These are phyloP conservation scores for Thaleichthys pacificus DNA, from an alignment of 2,797 vertebrate genomes.

Conservation along the genomic window DNA sequence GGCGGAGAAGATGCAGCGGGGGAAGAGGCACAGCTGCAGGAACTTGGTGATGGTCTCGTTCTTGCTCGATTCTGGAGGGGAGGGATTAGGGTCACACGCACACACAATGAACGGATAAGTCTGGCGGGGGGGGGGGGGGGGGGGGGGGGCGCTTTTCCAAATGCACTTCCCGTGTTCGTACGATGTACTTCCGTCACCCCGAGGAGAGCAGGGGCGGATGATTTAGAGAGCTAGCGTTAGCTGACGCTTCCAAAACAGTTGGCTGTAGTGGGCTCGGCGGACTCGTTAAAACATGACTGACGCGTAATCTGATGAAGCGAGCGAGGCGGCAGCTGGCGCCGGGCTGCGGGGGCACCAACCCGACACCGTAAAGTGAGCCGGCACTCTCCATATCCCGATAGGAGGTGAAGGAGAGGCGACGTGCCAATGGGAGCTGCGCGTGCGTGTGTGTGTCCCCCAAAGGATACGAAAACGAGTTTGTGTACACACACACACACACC, in stretches of 20 bases:
- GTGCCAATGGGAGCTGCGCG: background rate
- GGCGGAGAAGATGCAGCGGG: conserved; percentile 98
- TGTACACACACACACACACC: no score
- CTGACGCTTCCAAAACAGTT: background rate
- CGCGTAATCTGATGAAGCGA: background rate
- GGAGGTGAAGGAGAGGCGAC: background rate
- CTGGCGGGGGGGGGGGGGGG: no score
- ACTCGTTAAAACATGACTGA: background rate
- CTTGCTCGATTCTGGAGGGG: conserved; percentile 91
- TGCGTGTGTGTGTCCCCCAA: background rate
- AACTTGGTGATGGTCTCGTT: conserved; percentile 99
- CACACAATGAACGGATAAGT: background rate
- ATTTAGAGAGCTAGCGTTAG: background rate
- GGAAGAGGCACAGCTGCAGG: conserved; percentile 97
- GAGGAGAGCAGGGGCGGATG: no score
- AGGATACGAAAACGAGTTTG: background rate
- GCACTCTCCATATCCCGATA: no score
- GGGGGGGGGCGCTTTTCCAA: background rate
- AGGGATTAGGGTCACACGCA: background rate
- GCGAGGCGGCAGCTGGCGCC: background rate
- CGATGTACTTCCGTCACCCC: background rate
- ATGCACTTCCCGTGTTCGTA: background rate
- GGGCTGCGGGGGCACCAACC: no score
- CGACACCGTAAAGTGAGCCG: background rate
- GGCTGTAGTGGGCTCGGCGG: background rate